Base-by-base conservation (phyloP, 92 coral and sea anemone species). In the Paragorgia papillata region DNA sequence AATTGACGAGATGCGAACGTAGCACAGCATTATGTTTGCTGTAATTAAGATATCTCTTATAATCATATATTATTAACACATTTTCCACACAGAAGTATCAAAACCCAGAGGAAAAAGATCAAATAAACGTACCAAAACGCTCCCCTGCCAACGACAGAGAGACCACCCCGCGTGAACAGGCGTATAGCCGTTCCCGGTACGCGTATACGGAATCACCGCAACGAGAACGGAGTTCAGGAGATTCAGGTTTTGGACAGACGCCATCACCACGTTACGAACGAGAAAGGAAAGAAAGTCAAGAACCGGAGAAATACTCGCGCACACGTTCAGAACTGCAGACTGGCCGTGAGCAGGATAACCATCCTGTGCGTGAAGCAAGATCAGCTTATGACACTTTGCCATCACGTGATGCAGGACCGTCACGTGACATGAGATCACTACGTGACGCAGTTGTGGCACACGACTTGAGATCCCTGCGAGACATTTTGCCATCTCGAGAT, bases 31-130 rank as follows among this genome's bases (percentile, higher is more conserved):
- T n/a, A 46, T n/a, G n/a, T 15, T 46, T 15, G 53, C 2, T 46
- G 14, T 15, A 46, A 46, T 7, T n/a, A 46, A 7, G n/a, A 7
- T 46, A 46, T 7, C n/a, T 15, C n/a, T 46, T 6, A 46, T 46
- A 46, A 46, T 2, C n/a, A 10, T 37, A 51, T 71, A 51, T 53
- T 58, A 53, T 32, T 71, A 34, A 71, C 39, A 53, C 43, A 37
- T 71, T 71, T 31, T 71, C 64, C 64, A 71, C 53, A 55, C 49
- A 71, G 78, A 63, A 53, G 37, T 71, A 71, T 71, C 63, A 71
- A 21, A 54, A 51, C 41, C 33, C 78, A 28, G 78, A 53, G 18
- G 78, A 64, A 24, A 50, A 30, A 49, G 59, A 68, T 71, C 57
- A 35, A 20, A 58, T 20, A 71, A 22, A 22, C 62, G 62, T 22